phyloP scores from a whole-genome alignment of 2,797 vertebrate species.

The Threskiornis aethiopicus region DNA sequence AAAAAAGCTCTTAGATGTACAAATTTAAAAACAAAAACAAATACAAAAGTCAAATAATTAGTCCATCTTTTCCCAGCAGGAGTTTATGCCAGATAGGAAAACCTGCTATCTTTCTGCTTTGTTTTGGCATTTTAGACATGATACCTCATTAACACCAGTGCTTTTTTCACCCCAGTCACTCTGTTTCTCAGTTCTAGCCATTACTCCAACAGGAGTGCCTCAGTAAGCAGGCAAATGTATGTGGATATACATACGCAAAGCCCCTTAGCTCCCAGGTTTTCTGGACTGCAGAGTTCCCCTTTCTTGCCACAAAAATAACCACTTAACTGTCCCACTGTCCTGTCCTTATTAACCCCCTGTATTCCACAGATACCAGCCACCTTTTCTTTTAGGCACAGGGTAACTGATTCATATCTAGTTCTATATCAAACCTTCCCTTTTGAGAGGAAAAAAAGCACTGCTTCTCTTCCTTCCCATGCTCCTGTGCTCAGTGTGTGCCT shows the following conservation, averaged over 20 bases:
- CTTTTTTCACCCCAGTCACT: not conserved
- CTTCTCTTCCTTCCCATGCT: not conserved
- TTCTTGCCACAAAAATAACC: not conserved
- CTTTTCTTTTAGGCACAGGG: not conserved
- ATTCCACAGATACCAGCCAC: not conserved
- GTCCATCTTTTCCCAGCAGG: not conserved
- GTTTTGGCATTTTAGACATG: not conserved
- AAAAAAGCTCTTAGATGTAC: not conserved
- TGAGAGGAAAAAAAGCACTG: not conserved
- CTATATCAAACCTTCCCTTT: not conserved
- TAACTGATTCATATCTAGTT: not conserved
- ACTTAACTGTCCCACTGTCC: not conserved
- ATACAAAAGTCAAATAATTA: not conserved
- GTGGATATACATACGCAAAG: not conserved
- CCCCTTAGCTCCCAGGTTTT: not conserved
- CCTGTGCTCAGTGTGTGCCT: fast-evolving
- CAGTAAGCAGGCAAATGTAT: not conserved
- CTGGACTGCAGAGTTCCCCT: not conserved
- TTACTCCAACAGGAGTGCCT: not conserved
- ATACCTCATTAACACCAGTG: not conserved
- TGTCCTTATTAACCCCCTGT: not conserved
- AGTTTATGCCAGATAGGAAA: not conserved
- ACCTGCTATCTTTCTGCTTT: not conserved
- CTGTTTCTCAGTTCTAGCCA: not conserved
- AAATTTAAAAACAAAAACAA: not conserved